phyloP scores from a whole-genome alignment of 2,113 vertebrate genomes.

The Cricetomys ansorgei region DNA sequence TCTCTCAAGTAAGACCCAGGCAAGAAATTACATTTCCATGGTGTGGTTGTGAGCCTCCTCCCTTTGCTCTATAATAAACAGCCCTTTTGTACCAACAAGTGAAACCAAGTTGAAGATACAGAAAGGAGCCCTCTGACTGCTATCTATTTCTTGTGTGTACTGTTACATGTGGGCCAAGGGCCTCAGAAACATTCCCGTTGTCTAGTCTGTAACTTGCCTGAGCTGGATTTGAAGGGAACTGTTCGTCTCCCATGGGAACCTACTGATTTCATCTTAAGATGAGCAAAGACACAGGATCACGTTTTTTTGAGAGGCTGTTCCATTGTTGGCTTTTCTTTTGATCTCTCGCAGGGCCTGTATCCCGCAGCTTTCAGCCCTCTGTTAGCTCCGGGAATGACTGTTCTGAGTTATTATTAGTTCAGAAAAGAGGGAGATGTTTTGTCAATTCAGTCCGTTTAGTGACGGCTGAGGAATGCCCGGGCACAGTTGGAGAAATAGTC shows the following conservation, averaged over 20 bases:
- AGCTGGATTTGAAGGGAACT: background rate
- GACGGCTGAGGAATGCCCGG: background rate
- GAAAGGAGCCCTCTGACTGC: background rate
- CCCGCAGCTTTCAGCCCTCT: background rate
- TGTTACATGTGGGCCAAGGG: background rate
- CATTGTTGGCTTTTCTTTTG: background rate
- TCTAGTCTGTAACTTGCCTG: background rate
- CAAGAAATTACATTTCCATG: background rate
- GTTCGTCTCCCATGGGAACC: background rate
- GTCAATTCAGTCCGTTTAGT: background rate
- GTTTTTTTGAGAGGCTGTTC: background rate
- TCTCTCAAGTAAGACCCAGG: background rate
- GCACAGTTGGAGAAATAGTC: constrained; percentile 51
- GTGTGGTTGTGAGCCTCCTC: background rate
- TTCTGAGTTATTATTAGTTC: background rate
- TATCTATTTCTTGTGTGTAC: background rate
- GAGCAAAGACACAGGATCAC: background rate
- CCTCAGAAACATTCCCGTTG: background rate
- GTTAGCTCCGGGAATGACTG: background rate
- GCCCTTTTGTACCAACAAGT: background rate
- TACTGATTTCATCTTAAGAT: background rate
- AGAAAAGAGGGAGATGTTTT: constrained; percentile 34
- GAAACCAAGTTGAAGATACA: background rate
- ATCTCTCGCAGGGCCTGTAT: background rate
- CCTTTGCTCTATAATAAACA: background rate